Evolutionary conservation across 2,888 invertebrate species (phyloP).

Genomic region (Mactromeris polynyma): DNA sequence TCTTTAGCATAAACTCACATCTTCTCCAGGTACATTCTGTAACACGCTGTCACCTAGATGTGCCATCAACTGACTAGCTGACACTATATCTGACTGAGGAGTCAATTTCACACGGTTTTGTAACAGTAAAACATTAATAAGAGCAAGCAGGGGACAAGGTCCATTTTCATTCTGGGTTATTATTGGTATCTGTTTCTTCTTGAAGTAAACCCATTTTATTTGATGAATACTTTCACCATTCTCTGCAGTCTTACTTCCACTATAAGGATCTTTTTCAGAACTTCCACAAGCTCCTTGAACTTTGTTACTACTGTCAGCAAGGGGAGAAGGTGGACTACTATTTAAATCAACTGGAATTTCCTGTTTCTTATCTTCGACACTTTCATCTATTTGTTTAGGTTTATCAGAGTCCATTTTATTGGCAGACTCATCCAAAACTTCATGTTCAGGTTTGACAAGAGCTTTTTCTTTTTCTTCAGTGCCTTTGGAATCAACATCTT

Average conservation of each 20-base stretch:
- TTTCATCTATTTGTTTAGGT: background rate
- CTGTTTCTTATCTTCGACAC: conserved; percentile 17
- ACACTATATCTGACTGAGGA: conserved; percentile 87
- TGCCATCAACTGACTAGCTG: conserved; percentile 88
- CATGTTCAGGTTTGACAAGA: background rate
- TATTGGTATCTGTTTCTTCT: conserved; percentile 87
- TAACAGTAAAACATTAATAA: conserved; percentile 89
- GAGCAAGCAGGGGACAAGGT: conserved; percentile 89
- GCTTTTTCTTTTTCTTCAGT: background rate
- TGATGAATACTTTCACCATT: conserved; percentile 86
- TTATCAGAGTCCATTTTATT: background rate
- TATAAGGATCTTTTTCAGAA: conserved; percentile 11
- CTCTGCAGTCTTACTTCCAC: conserved; percentile 16
- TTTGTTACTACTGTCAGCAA: conserved; percentile 21
- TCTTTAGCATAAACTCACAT: conserved; percentile 48
- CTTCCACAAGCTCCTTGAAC: conserved; percentile 7
- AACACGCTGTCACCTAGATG: conserved; percentile 88
- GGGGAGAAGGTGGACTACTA: conserved; percentile 18
- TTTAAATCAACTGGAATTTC: conserved; percentile 46
- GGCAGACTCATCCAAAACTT: background rate
- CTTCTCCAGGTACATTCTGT: conserved; percentile 87
- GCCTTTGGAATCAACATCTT: background rate
- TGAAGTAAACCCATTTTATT: conserved; percentile 88
- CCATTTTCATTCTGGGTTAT: conserved; percentile 90
- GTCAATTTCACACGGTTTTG: conserved; percentile 87